Evolutionary conservation across 2,797 vertebrate genomes (phyloP).

Genomic region (Muscicapa striata): DNA sequence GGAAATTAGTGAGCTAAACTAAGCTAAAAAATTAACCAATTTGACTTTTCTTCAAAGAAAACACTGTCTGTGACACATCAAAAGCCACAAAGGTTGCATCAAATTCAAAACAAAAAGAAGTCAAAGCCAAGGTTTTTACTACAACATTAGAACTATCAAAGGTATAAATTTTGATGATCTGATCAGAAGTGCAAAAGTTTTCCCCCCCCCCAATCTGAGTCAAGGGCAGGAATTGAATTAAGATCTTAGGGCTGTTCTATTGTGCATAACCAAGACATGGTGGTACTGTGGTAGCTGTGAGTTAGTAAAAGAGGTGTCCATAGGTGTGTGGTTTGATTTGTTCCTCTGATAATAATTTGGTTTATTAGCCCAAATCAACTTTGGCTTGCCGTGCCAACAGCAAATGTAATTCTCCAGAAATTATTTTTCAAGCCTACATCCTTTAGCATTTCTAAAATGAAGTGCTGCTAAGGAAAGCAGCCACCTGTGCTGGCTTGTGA

Average conservation of each 20-base stretch:
- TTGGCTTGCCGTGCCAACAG: neutral
- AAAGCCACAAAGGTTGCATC: neutral
- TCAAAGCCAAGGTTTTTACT: neutral
- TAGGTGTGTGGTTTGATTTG: neutral
- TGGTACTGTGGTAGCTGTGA: neutral
- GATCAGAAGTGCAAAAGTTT: neutral
- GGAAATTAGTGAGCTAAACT: neutral
- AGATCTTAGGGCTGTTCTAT: neutral
- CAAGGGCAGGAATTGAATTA: neutral
- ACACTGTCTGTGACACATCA: neutral
- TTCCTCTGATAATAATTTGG: neutral
- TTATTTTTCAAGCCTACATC: neutral
- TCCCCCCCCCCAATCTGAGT: neutral
- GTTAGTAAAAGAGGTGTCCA: neutral
- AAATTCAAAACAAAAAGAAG: neutral
- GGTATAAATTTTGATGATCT: neutral
- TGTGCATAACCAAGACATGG: neutral
- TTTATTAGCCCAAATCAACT: neutral
- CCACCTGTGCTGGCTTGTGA: neutral
- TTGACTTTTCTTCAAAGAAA: neutral
- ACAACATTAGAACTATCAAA: neutral
- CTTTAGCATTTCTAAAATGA: neutral
- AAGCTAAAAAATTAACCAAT: neutral
- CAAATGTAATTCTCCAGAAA: neutral
- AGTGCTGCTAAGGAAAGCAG: neutral